phyloP scores from a whole-genome alignment of 2,113 vertebrate species.

The Paraplagusia blochii region DNA sequence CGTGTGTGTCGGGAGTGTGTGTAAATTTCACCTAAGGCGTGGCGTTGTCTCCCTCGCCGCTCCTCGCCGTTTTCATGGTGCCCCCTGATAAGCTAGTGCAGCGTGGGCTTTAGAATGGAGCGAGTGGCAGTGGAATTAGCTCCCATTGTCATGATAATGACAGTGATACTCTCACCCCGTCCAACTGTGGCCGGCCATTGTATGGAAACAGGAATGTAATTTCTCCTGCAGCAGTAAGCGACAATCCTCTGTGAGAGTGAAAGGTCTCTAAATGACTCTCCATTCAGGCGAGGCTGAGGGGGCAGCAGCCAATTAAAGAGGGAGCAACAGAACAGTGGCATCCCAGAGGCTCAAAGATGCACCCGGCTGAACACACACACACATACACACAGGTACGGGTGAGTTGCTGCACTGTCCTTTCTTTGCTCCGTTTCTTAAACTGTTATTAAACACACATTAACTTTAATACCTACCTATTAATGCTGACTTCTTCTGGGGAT shows the following conservation, averaged over 20 bases:
- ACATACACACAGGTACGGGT: constrained; percentile 20
- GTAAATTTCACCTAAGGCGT: constrained; percentile 28
- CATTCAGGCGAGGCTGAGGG: constrained; percentile 73
- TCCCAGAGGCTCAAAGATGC: constrained; percentile 55
- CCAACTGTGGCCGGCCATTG: constrained; percentile 75
- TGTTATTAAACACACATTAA: no score
- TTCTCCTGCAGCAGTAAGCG: constrained; percentile 71
- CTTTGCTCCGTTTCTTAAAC: not conserved
- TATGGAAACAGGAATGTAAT: constrained; percentile 81
- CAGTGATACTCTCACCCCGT: constrained; percentile 77
- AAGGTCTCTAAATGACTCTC: constrained; percentile 80
- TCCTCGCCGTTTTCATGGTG: constrained; percentile 68
- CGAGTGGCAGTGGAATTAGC: constrained; percentile 78
- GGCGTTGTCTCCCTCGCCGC: constrained; percentile 17
- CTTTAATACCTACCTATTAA: no score
- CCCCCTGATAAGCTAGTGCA: constrained; percentile 74
- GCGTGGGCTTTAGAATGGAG: constrained; percentile 70
- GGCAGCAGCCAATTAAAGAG: constrained; percentile 78
- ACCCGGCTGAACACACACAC: constrained; percentile 25
- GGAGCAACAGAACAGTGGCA: constrained; percentile 66
- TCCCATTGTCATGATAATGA: constrained; percentile 83
- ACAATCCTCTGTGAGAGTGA: constrained; percentile 76
- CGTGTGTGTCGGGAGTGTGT: constrained; percentile 20
- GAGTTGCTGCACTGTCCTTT: constrained; percentile 31
- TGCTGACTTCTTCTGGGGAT: no score